phyloP scores from a whole-genome alignment of 1,140 invertebrate genomes.

The Matsumurasca onukii region DNA sequence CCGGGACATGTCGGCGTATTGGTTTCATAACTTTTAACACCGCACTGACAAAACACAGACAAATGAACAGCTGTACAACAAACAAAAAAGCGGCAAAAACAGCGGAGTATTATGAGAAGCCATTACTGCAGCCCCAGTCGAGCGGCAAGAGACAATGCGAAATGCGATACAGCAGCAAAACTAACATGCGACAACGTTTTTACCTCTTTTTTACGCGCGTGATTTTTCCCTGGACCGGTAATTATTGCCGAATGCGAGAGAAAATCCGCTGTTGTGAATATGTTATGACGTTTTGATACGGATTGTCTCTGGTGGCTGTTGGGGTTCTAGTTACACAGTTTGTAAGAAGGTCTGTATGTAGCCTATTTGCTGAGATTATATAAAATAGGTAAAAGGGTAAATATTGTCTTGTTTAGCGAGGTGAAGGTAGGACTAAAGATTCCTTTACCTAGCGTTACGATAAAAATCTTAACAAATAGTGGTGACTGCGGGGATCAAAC shows the following conservation, averaged over 20 bases:
- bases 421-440: no score
- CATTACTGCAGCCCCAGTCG: not conserved
- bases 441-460: no score
- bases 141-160: not conserved
- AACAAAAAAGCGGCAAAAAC: no score
- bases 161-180: not conserved
- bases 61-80: constrained; percentile 25
- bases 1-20: not conserved
- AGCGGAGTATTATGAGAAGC: constrained; percentile 13
- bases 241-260: not conserved
- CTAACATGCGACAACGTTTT: not conserved
- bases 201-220: not conserved
- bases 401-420: no score
- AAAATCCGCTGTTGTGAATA: not conserved
- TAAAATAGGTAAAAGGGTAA: no score
- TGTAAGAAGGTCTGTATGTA: no score
- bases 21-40: constrained; percentile 23
- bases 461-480: no score
- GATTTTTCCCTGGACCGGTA: not conserved
- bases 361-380: no score
- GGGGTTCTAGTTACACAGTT: no score
- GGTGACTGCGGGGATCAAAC: no score
- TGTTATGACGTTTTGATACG: no score
- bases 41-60: constrained; percentile 12
- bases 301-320: no score